Conservation (phyloP, 2,888 invertebrate genomes). For the Bellardia pandia region DNA sequence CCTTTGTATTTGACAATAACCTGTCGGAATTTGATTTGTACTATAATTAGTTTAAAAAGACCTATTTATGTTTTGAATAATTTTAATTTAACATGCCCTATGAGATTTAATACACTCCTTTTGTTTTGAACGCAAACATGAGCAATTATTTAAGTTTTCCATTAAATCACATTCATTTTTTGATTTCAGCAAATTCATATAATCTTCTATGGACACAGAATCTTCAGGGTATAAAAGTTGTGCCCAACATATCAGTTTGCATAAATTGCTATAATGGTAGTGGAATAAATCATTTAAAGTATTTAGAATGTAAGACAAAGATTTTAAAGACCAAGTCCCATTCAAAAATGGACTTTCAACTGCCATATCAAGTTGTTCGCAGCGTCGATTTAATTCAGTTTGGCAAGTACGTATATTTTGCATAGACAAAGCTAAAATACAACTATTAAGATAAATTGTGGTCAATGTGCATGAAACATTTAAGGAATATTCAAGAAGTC, state of each 20-base stretch:
- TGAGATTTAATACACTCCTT: background rate
- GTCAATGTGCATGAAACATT: background rate
- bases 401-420: conserved; percentile 68
- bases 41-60: too few species aligned
- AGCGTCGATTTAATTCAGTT: conserved; percentile 73
- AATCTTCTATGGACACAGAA: conserved; percentile 77
- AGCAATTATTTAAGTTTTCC: conserved; percentile 75
- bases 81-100: background rate
- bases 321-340: conserved; percentile 49
- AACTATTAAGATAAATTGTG: conserved; percentile 65
- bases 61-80: too few species aligned
- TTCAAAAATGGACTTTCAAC: conserved; percentile 76
- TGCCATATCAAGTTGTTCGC: conserved; percentile 75
- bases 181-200: conserved; percentile 74
- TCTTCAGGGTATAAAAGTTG: conserved; percentile 77
- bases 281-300: conserved; percentile 76
- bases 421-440: conserved; percentile 63
- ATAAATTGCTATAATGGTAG: conserved; percentile 75
- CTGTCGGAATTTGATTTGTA: too few species aligned
- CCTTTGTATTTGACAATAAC: too few species aligned
- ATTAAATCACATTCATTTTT: conserved; percentile 70
- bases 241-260: conserved; percentile 77
- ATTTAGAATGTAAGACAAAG: conserved; percentile 71
- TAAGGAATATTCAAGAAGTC: background rate
- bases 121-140: conserved; percentile 76